Conservation (phyloP, 2,797 vertebrate genomes). For the Nyctalus aviator region DNA sequence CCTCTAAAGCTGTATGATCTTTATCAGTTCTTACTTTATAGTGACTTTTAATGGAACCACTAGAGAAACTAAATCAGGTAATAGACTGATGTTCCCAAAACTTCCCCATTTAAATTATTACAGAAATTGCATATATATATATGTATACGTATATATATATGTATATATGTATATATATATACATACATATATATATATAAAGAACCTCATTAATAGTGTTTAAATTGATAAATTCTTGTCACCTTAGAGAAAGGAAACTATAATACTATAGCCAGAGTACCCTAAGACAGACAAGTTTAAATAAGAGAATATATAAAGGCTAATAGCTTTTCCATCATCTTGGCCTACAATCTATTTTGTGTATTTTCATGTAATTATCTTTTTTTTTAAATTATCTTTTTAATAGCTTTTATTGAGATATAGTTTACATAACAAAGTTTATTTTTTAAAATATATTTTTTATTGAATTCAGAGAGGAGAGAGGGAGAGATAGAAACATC, state of each 20-base stretch:
- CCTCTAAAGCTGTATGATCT: not conserved
- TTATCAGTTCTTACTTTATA: not conserved
- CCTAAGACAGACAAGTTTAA: not conserved
- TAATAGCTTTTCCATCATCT: not conserved
- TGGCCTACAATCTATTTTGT: not conserved
- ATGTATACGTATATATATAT: too few species aligned
- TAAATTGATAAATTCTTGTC: not conserved
- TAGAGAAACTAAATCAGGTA: not conserved
- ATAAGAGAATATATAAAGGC: not conserved
- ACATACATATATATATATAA: too few species aligned
- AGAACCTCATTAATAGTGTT: too few species aligned
- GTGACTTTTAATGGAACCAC: not conserved
- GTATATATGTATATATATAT: too few species aligned
- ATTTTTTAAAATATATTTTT: not conserved
- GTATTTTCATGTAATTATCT: not conserved
- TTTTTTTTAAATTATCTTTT: not conserved
- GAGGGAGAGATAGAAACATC: not conserved
- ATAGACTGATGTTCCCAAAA: not conserved
- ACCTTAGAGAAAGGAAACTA: not conserved
- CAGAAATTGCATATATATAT: not conserved
- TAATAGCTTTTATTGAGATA: not conserved
- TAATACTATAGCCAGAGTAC: not conserved
- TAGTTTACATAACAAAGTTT: not conserved
- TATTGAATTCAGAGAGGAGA: not conserved
- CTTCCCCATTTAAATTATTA: not conserved